Conservation (phyloP, 2,888 invertebrate species). For the Ommatoiulus sabulosus region DNA sequence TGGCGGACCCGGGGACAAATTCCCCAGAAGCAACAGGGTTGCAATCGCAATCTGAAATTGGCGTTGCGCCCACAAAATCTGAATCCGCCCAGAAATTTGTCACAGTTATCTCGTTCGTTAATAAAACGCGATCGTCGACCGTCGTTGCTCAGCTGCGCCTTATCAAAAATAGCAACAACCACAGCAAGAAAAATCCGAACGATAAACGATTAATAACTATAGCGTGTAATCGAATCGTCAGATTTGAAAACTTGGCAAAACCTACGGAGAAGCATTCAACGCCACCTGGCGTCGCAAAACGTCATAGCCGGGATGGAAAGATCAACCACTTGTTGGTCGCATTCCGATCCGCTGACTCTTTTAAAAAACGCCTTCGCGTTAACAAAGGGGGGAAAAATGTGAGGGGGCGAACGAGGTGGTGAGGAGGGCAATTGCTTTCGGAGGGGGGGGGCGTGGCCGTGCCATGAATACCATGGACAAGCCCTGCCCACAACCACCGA, state of each 20-base stretch:
- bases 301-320: not conserved
- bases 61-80: too few relatives aligned
- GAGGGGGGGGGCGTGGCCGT: not conserved
- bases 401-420: not conserved
- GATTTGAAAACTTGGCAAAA: too few relatives aligned
- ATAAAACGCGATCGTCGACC: not conserved
- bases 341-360: constrained; percentile 1
- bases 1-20: too few relatives aligned
- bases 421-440: not conserved
- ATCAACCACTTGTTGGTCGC: constrained; percentile 19
- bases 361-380: not conserved
- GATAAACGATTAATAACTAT: not conserved
- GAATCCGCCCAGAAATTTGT: too few relatives aligned
- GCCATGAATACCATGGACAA: not conserved
- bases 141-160: constrained; percentile 70
- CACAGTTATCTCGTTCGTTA: constrained; percentile 59
- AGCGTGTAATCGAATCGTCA: not conserved
- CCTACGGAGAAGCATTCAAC: not conserved
- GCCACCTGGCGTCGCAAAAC: not conserved
- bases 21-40: too few relatives aligned
- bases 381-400: not conserved
- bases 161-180: constrained; percentile 71
- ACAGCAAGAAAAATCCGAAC: not conserved
- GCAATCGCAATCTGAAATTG: too few relatives aligned
- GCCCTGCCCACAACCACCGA: not conserved